Evolutionary conservation across 2,888 invertebrate species (phyloP).

Genomic region (Ephialtes manifestator): DNA sequence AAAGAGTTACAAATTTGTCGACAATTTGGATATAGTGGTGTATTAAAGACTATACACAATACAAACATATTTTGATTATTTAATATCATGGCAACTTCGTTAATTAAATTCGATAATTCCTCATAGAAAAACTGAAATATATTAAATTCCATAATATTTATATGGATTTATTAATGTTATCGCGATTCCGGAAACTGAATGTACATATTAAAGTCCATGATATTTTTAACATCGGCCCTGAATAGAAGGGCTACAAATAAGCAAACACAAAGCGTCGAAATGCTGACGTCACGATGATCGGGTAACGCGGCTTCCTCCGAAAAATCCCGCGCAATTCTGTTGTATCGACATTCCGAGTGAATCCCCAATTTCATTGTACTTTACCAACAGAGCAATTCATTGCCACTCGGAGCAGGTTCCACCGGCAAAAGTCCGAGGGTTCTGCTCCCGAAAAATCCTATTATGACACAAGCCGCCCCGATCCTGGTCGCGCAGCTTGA

Average conservation of each 20-base stretch:
- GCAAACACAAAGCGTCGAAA: neutral
- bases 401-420: neutral
- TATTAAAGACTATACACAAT: too few species aligned
- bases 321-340: conserved; percentile 21
- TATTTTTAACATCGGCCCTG: neutral
- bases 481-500: neutral
- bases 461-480: conserved; percentile 22
- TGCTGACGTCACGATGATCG: neutral
- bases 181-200: neutral
- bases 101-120: too few species aligned
- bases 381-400: conserved; percentile 2
- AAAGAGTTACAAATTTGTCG: too few species aligned
- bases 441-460: conserved; percentile 12
- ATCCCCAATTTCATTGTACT: neutral
- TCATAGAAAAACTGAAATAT: too few species aligned
- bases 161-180: too few species aligned
- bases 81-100: too few species aligned
- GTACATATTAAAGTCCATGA: neutral
- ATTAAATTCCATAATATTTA: too few species aligned
- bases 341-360: neutral
- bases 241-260: neutral
- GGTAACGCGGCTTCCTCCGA: too few species aligned
- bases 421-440: neutral
- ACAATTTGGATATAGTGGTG: too few species aligned
- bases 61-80: too few species aligned